Evolutionary conservation across 30 jellyfish, hydroid and myxozoan species (phyloP).

Genomic region (Nemopilema nomurai): DNA sequence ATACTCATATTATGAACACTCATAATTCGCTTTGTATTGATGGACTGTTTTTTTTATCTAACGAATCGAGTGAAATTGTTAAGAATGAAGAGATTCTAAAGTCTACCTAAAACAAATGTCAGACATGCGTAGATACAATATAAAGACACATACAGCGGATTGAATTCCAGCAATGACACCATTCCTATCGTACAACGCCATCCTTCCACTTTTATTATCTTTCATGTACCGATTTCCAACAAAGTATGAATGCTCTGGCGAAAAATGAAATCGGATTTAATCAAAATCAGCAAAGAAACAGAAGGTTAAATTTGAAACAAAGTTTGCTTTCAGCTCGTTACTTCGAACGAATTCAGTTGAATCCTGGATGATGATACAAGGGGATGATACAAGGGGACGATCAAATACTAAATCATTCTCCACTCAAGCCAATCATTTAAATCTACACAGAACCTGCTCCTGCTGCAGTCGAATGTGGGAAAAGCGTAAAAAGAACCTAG

Average conservation of each 20-base stretch:
- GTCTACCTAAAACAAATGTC: no score
- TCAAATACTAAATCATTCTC: no score
- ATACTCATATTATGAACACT: no score
- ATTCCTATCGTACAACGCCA: slow-evolving; percentile 49
- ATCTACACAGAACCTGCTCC: neutral
- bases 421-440: neutral
- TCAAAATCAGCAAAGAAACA: no score
- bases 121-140: no score
- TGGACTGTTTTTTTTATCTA: no score
- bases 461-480: no score
- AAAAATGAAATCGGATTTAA: neutral
- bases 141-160: slow-evolving; percentile 59
- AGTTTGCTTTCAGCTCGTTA: neutral
- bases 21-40: no score
- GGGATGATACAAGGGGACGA: neutral
- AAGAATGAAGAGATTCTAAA: no score
- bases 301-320: no score
- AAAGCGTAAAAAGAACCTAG: neutral
- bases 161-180: slow-evolving; percentile 80
- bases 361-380: neutral
- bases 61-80: no score
- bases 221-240: slow-evolving; percentile 59
- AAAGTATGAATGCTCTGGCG: slow-evolving; percentile 18
- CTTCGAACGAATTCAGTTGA: neutral
- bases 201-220: slow-evolving; percentile 29